phyloP scores from a whole-genome alignment of 2,888 invertebrate species.

The Antitype chi region DNA sequence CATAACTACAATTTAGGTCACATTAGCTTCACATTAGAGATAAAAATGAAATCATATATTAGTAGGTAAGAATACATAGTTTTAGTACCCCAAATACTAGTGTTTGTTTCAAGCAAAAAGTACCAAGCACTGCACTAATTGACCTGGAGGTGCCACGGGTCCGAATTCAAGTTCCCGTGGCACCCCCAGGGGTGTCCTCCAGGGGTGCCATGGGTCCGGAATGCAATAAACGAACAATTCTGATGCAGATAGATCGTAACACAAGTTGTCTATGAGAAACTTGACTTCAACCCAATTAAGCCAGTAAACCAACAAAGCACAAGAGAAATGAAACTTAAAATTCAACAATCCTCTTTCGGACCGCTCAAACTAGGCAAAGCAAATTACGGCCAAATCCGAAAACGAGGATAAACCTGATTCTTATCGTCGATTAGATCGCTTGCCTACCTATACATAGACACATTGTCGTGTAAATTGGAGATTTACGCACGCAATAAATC shows the following conservation, averaged over 20 bases:
- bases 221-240: not conserved
- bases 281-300: not conserved
- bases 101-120: no score
- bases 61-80: no score
- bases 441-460: conserved; percentile 71
- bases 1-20: no score
- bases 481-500: conserved; percentile 89
- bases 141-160: no score
- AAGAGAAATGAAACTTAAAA: conserved; percentile 45
- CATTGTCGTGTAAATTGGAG: conserved; percentile 88
- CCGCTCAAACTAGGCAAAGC: conserved; percentile 58
- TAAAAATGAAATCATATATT: no score
- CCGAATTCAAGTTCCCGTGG: no score
- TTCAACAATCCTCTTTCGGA: conserved; percentile 36
- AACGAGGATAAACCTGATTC: conserved; percentile 68
- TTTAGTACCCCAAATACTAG: no score
- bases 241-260: not conserved
- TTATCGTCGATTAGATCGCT: conserved; percentile 80
- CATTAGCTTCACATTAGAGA: no score
- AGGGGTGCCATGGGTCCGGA: no score
- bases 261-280: conserved; percentile 61
- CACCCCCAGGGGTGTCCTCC: no score
- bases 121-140: no score
- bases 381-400: conserved; percentile 62
- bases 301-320: conserved; percentile 1